Evolutionary conservation across 1,140 invertebrate genomes (phyloP), one percentile per base, ranked within the genome.

Genomic region (Anastrepha ludens): DNA sequence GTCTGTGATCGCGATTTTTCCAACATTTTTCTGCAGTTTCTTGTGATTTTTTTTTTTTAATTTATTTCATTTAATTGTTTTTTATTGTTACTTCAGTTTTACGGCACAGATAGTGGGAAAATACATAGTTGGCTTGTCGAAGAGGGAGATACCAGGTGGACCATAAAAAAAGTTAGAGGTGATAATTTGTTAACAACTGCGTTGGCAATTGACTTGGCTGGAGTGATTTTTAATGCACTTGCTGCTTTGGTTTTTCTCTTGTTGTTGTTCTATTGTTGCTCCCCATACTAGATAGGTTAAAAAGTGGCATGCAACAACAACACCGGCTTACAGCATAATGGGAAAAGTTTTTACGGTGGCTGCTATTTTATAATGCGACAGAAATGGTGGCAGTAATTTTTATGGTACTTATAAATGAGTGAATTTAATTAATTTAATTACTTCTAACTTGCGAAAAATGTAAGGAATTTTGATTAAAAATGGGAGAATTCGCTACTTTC

Each of bases 151-250:
- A 44, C 11, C 70, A 41, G 5, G 29, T 7, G 29, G 4, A 67
- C 44, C 70, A 81, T 81, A 55, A 55, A 29, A 55, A 81, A 58
- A 55, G 74, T 81, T 55, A 6, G 74, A 81, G 74, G 74, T 81
- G 74, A 81, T 81, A 81, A 81, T 81, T 81, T 81, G 74, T 81
- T 81, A 81, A 81, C 74, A 81, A 81, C 74, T 81, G 17, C 47
- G 47, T 58, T 11, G 74, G 50, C 47, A 81, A 81, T 81, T 81
- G 74, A 55, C 39, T 13, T 62, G 8, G 17, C 17, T 11, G 74
- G 7, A 58, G 55, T 81, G 74, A 81, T 81, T 81, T 44, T 50
- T 44, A 15, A 70, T 20, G 29, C 64, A 67, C 29, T 29, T 29
- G 29, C 1, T 29, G 29, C 29, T 29, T 29, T 29, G 64, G 20